Base-by-base conservation (phyloP, 2,797 vertebrate species). In the Lepus oiostolus region DNA sequence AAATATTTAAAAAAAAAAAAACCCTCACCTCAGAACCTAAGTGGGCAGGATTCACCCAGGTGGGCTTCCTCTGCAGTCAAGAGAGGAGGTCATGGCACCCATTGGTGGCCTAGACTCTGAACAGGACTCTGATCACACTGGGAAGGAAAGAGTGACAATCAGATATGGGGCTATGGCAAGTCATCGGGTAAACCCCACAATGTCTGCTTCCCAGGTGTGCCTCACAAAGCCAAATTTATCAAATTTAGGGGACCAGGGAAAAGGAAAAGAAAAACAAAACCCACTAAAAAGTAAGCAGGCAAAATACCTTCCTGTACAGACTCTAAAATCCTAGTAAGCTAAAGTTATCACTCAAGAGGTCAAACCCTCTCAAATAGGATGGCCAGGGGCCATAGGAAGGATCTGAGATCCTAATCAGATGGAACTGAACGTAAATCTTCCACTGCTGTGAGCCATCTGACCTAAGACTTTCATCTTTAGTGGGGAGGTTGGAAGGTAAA, bases 181-280 rank as follows among this genome's bases (percentile, higher is more conserved):
- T 14, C n/a, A 32, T 35, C 17, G 38, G n/a, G 19, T 50, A n/a
- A 42, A 38, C 10, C 42, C 17, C 82, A 70, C 7, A 38, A n/a
- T 81, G 47, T 10, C 52, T 50, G 35, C 11, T 38, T 93, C 60
- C 30, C 60, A 32, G 32, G 35, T 85, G 42, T 71, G 26, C 74
- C 70, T 85, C 21, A 85, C 13, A 60, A 88, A 85, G 22, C 7
- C 80, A 74, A 35, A 74, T 38, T 81, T 47, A 30, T 54, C 68
- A 88, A 1, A 7, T 11, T 72, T 58, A 76, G 65, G 32, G 54
- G 19, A 81, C 8, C 9, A 52, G 7, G 11, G 58, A 38, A 76
- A 85, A 95, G 21, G n/a, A 67, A 89, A 47, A 76, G 12, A 32
- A 65, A 91, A 47, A n/a, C 12, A 70, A 91, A 94, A 32, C 13